Conservation (phyloP, 2,888 invertebrate species). For the Ephialtes manifestator region DNA sequence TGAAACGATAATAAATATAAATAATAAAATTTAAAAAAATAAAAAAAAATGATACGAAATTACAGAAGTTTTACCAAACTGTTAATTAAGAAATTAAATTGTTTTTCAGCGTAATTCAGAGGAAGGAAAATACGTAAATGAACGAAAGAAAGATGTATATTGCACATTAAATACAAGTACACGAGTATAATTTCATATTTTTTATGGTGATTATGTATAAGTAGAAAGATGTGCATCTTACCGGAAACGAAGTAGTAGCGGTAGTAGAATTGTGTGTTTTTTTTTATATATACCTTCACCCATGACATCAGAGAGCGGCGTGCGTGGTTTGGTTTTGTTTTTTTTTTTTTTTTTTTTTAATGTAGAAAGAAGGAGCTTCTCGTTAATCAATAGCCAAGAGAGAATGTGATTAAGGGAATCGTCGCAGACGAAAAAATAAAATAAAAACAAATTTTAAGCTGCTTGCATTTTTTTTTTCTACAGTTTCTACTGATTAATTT, state of each 20-base stretch:
- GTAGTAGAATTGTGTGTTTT: slow-evolving; percentile 64
- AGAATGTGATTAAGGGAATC: slow-evolving; percentile 57
- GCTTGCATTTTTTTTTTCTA: too few species aligned
- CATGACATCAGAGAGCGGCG: slow-evolving; percentile 79
- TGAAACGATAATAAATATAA: slow-evolving; percentile 51
- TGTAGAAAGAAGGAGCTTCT: slow-evolving; percentile 75
- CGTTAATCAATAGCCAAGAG: slow-evolving; percentile 80
- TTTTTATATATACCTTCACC: slow-evolving; percentile 82
- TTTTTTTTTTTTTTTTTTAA: slow-evolving; percentile 29
- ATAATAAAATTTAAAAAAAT: slow-evolving; percentile 30
- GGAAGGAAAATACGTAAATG: slow-evolving; percentile 55
- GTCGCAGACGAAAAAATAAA: too few species aligned
- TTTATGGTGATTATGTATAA: slow-evolving; percentile 71
- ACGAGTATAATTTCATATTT: slow-evolving; percentile 53
- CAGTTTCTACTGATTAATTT: too few species aligned
- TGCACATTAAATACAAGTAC: slow-evolving; percentile 83
- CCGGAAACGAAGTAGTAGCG: slow-evolving; percentile 79
- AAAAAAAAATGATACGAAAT: slow-evolving; percentile 67
- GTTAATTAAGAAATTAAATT: slow-evolving; percentile 30
- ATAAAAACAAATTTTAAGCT: too few species aligned
- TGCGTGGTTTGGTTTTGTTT: slow-evolving; percentile 62
- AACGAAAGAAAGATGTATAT: slow-evolving; percentile 77
- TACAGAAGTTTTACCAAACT: slow-evolving; percentile 56
- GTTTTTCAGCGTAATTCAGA: slow-evolving; percentile 39
- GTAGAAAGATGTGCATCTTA: slow-evolving; percentile 79